Evolutionary conservation across 2,797 vertebrate genomes (phyloP), one percentile per base, ranked within the genome.

Genomic region (Notoglanidium macrostoma): DNA sequence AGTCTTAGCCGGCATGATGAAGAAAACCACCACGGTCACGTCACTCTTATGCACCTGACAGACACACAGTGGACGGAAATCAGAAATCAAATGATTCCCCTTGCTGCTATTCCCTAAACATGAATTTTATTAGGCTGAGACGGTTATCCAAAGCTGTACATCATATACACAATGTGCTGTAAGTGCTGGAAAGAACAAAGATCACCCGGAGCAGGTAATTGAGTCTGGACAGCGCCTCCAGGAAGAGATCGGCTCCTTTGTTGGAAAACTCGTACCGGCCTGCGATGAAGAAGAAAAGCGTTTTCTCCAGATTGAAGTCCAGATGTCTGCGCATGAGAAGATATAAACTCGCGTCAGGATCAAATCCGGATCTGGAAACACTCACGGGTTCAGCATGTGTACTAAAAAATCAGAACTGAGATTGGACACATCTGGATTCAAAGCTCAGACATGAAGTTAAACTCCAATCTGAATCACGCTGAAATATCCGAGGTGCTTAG

Each of bases 1-100:
- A 40, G 98, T 99, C 93, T 97, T 97, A 51, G 98, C 97, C 8
- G 98, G 98, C 98, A 99, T 99, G 84, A 99, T 98, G 93, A 99
- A 98, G 94, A 99, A 99, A 86, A 97, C 98, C 0, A 99, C 92
- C 19, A 98, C 98, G 0, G 98, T 99, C 88, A 98, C 89, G 9
- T 98, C 97, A 29, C 93, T 96, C 90, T 94, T 97, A 88, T 98
- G 97, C 83, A 99, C 95, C 98, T 99, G 92, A 82, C 2, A 81
- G 35, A 44, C 74, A 81, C 40, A 82, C 54, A 76, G 40, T 44
- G 35, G 55, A 81, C 14, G 9, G n/a, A 55, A 77, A 32, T 23
- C 63, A 23, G n/a, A 54, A 32, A 46, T 12, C 26, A 40, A 59
- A 79, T 35, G 1, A 35, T 57, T 78, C 14, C 1, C 5, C 54